Conservation (phyloP, 2,113 vertebrate species). For the Saguinus midas region DNA sequence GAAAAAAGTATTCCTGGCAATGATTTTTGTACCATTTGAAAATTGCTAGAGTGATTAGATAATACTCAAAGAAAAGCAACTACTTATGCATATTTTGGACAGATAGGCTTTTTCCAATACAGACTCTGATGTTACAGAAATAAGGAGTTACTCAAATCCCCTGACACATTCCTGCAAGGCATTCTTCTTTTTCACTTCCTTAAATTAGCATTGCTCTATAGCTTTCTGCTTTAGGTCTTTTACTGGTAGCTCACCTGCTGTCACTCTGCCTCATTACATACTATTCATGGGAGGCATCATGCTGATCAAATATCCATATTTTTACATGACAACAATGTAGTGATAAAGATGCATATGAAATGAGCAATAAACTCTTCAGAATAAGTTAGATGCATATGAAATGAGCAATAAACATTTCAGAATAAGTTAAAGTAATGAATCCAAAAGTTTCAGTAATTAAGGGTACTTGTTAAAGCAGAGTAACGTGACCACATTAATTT, state of each 20-base stretch:
- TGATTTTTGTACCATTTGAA: conserved; percentile 28
- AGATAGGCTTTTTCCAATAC: neutral
- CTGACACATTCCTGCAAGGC: neutral
- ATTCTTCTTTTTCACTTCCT: neutral
- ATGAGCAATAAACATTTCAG: neutral
- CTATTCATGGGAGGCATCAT: neutral
- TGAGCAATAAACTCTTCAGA: neutral
- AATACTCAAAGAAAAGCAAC: conserved; percentile 29
- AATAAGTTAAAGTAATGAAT: neutral
- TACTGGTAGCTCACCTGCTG: neutral
- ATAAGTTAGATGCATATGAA: neutral
- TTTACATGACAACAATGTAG: neutral
- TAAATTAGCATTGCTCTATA: neutral
- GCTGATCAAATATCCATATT: neutral
- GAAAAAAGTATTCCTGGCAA: neutral
- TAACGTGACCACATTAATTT: neutral
- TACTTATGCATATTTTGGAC: conserved; percentile 44
- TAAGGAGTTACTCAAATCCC: neutral
- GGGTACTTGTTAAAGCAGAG: neutral
- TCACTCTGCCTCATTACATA: neutral
- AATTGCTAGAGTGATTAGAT: conserved; percentile 35
- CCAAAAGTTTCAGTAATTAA: neutral
- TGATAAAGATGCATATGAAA: neutral
- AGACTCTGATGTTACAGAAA: conserved; percentile 15
- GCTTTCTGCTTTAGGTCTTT: neutral